Conservation (phyloP, 2,888 invertebrate genomes). For the Drosophila suboccidentalis region DNA sequence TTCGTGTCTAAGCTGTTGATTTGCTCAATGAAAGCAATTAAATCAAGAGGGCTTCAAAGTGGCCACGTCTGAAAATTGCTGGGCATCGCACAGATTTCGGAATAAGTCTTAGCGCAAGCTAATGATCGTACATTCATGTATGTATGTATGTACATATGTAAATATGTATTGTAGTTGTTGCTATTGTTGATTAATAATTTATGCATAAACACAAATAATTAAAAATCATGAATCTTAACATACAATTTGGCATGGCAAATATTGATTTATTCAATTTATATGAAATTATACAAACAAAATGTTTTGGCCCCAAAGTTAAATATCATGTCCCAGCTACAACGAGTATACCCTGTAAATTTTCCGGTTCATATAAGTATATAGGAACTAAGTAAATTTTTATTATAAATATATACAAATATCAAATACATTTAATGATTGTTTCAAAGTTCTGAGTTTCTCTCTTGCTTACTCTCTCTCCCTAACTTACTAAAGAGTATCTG, state of each 20-base stretch:
- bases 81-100: slow-evolving; percentile 18
- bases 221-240: slow-evolving; percentile 57
- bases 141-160: not conserved
- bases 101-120: slow-evolving; percentile 34
- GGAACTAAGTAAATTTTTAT: not conserved
- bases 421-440: not conserved
- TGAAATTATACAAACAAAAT: slow-evolving; percentile 28
- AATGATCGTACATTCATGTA: slow-evolving; percentile 32
- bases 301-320: slow-evolving; percentile 10
- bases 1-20: slow-evolving; percentile 55
- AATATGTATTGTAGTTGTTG: not conserved
- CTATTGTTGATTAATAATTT: slow-evolving; percentile 56
- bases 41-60: slow-evolving; percentile 62
- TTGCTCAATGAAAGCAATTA: slow-evolving; percentile 79
- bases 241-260: slow-evolving; percentile 60
- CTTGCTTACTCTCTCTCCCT: too few relatives aligned
- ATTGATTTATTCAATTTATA: slow-evolving; percentile 64
- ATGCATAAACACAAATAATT: slow-evolving; percentile 51
- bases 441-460: not conserved
- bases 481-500: slow-evolving; percentile 14
- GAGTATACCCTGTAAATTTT: slow-evolving; percentile 26
- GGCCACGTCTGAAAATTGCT: slow-evolving; percentile 41
- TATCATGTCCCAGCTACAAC: slow-evolving; percentile 16
- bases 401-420: not conserved
- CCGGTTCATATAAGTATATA: not conserved